Evolutionary conservation across 1,140 invertebrate species (phyloP), one percentile per base, ranked within the genome.

Genomic region (Drosophila mojavensis): DNA sequence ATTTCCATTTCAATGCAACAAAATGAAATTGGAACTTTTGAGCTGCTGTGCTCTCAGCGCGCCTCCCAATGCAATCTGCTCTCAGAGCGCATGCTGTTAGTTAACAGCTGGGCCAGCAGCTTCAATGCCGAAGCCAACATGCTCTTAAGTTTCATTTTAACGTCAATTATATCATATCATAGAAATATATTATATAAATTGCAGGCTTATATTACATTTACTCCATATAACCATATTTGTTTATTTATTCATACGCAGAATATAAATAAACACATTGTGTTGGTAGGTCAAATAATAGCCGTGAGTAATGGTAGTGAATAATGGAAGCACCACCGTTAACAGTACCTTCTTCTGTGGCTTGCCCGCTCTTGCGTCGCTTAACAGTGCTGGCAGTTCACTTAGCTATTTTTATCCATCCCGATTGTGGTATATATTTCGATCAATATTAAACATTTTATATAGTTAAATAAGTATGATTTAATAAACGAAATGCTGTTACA

Each of bases 21-120:
- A n/a, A 45, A 41, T 65, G 61, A 24, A 43, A 75, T 10, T 75
- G 73, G 28, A 75, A 75, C 73, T 59, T 41, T 55, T 60, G 17
- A 71, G 48, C 66, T 59, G 56, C 41, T 36, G 26, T 36, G 11
- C 51, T 43, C 68, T 63, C 59, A 58, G 47, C 43, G 17, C 53
- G 51, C 45, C 15, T 17, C 43, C 17, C 50, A 51, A 33, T 11
- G 24, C 53, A 45, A 43, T 7, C 10, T n/a, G 56, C 50, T 55
- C 58, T 63, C 58, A 30, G 64, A 60, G 28, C 20, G 48, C 0
- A 7, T 6, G 15, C 26, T 73, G 64, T 41, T 61, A 50, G 10
- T 45, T 45, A 53, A 39, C 68, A 50, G 13, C 10, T 10, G 26
- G 6, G 26, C 36, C 24, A n/a, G 20, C 10, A n/a, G 6, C 15